These are phyloP conservation scores for Halictus ligatus DNA, from an alignment of 2,888 invertebrate genomes.

Conservation along the genomic window DNA sequence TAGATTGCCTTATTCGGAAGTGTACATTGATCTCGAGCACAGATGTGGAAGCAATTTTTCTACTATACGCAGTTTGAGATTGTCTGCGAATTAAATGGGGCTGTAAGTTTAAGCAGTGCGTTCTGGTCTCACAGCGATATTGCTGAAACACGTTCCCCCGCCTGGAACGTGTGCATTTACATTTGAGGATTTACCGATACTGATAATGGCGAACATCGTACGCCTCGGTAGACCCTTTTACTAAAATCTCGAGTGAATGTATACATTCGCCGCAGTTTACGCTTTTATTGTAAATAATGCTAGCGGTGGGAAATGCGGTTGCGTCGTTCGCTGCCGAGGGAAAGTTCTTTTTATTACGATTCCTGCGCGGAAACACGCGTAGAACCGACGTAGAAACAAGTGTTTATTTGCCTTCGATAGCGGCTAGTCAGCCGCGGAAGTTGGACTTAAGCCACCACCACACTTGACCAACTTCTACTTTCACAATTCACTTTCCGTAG, in stretches of 20 bases:
- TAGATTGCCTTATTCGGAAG: too few relatives aligned
- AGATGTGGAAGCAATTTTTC: too few relatives aligned
- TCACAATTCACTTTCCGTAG: not conserved
- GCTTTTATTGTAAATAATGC: conserved; percentile 2
- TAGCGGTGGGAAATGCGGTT: not conserved
- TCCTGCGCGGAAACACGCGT: not conserved
- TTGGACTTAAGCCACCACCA: not conserved
- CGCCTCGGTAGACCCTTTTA: not conserved
- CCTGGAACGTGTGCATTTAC: not conserved
- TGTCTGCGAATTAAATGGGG: not conserved
- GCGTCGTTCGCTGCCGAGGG: not conserved
- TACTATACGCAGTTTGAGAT: not conserved
- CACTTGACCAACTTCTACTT: not conserved
- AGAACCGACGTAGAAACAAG: conserved; percentile 13
- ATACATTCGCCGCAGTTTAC: conserved; percentile 13
- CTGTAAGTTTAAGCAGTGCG: not conserved
- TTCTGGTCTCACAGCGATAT: not conserved
- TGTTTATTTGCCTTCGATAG: conserved; percentile 9
- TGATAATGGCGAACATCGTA: not conserved
- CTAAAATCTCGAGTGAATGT: conserved; percentile 13
- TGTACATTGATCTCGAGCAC: too few relatives aligned
- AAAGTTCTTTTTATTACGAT: not conserved
- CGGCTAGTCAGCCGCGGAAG: not conserved
- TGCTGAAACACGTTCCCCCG: not conserved
- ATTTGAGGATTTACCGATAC: not conserved